Evolutionary conservation across 2,888 invertebrate genomes (phyloP), one percentile per base, ranked within the genome.

Genomic region (Micropterix aruncella): DNA sequence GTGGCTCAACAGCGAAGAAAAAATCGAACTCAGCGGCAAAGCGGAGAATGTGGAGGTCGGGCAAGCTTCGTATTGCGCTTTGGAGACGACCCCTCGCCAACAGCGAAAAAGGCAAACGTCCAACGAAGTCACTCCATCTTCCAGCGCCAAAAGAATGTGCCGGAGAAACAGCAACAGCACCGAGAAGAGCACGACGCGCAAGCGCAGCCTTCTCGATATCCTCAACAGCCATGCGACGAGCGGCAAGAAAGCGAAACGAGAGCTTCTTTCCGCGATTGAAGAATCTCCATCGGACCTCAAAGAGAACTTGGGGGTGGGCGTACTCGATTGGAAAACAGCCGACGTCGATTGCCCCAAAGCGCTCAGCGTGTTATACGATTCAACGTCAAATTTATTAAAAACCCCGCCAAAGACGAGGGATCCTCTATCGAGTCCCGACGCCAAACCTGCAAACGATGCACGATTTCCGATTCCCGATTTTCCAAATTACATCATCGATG

Each of bases 401-500:
- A 36, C 44, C 39, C 40, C 50, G 39, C 19, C 59, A 51, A 48
- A 60, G 50, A 48, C 61, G 51, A 56, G 61, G 47, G 48, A 54
- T 14, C 37, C 37, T 2, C 12, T 42, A 17, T 40, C 42, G 1
- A 65, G 65, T 41, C 77, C 83, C 1, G n/a, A n/a, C n/a, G n/a
- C n/a, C n/a, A n/a, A n/a, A n/a, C n/a, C n/a, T n/a, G n/a, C n/a
- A n/a, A n/a, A n/a, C n/a, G n/a, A n/a, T n/a, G n/a, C n/a, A n/a
- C n/a, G n/a, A n/a, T n/a, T n/a, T n/a, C n/a, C n/a, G n/a, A n/a
- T n/a, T n/a, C 83, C 83, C 0, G 83, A 83, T 0, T 60, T 89
- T 47, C 89, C 89, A 0, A 82, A 89, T 63, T 89, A 74, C 54
- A 84, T 85, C 0, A 52, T 80, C 12, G 79, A 81, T 52, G 88